Conservation (phyloP, 2,888 invertebrate species). For the Ectemnius continuus region DNA sequence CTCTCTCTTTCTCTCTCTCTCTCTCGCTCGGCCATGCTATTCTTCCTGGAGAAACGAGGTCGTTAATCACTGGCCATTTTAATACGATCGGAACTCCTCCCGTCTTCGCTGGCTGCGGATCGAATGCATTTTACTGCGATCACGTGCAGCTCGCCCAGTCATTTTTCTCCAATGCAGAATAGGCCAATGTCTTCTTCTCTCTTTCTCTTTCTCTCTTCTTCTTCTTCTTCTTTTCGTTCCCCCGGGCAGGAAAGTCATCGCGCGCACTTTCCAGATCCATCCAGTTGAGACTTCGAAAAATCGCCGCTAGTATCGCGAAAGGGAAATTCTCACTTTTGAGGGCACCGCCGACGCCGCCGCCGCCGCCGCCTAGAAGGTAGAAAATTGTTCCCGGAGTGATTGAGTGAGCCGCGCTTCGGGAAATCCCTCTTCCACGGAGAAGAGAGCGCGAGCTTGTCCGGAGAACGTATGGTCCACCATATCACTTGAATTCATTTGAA, state of each 20-base stretch:
- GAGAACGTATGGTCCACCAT: neutral
- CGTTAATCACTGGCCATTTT: conserved; percentile 61
- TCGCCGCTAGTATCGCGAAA: neutral
- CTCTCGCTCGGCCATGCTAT: conserved; percentile 16
- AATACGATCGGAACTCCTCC: conserved; percentile 50
- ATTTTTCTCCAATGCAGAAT: conserved; percentile 52
- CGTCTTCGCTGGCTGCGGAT: conserved; percentile 29
- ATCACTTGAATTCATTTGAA: neutral
- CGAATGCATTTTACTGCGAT: conserved; percentile 50
- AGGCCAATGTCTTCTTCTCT: neutral
- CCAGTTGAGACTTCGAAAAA: neutral
- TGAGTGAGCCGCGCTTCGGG: neutral
- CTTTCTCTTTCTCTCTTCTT: no score
- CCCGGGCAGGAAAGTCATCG: no score
- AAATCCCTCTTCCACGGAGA: neutral
- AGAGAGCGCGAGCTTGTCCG: neutral
- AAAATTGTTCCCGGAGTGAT: conserved; percentile 7
- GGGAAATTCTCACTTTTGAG: conserved; percentile 5
- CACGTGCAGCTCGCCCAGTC: conserved; percentile 47
- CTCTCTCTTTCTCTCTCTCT: no score
- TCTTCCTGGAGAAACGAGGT: conserved; percentile 40
- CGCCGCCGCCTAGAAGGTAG: neutral
- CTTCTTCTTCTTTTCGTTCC: no score
- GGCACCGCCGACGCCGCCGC: no score
- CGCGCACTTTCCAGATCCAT: neutral